These are phyloP conservation scores for Netelia melanura DNA, from an alignment of 2,888 invertebrate species.

Conservation along the genomic window DNA sequence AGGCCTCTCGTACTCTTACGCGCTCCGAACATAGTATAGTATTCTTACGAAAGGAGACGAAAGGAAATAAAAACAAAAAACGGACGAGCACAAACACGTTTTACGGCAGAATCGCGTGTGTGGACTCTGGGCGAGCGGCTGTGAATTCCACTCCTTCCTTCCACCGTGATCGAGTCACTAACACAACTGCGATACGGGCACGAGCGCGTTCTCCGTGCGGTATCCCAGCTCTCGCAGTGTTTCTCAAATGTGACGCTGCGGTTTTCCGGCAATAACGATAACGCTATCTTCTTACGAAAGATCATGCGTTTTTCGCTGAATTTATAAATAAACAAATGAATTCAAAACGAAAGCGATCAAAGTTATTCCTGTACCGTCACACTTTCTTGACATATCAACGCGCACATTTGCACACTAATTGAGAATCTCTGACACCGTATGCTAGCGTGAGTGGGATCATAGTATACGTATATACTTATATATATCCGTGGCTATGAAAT, in stretches of 20 bases:
- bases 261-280: background rate
- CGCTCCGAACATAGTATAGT: slow-evolving; percentile 64
- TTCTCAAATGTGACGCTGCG: slow-evolving; percentile 11
- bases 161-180: slow-evolving; percentile 35
- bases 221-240: slow-evolving; percentile 21
- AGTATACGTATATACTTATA: background rate
- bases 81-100: slow-evolving; percentile 69
- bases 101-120: slow-evolving; percentile 34
- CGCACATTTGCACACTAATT: background rate
- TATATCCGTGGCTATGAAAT: slow-evolving; percentile 35
- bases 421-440: slow-evolving; percentile 37
- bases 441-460: slow-evolving; percentile 37
- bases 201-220: slow-evolving; percentile 31
- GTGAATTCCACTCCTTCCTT: slow-evolving; percentile 29
- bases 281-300: background rate
- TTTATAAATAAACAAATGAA: background rate
- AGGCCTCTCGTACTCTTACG: slow-evolving; percentile 70
- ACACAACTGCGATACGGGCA: slow-evolving; percentile 19
- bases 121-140: background rate
- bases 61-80: slow-evolving; percentile 31
- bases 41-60: slow-evolving; percentile 49
- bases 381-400: background rate
- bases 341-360: background rate
- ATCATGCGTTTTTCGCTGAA: background rate
- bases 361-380: background rate